Base-by-base conservation (phyloP, 2,797 vertebrate species). In the Crypturellus tataupa region DNA sequence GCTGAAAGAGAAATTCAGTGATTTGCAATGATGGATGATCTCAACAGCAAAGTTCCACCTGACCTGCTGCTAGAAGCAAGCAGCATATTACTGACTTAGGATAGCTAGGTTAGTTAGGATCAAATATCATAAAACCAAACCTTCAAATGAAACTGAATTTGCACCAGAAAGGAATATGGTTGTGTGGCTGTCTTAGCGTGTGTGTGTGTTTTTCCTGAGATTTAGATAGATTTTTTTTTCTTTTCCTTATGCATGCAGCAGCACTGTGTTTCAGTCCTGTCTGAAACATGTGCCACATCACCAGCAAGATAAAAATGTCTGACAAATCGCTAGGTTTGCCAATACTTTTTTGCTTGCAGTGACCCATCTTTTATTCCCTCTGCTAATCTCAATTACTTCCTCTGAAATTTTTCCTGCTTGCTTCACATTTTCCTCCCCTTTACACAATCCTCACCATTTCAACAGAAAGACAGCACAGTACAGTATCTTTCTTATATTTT, bases 11-110 rank as follows among this genome's bases (percentile, higher is more conserved):
- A 90, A 95, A 90, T 39, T 55, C 56, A 92, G 79, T 1, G 0
- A 72, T 91, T 95, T 92, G 77, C 70, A 93, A 9, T 75, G 84
- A 94, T 65, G 69, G 58, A 89, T 85, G 77, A 91, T 83, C 51
- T 90, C 76, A 87, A 72, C 3, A 95, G 76, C 1, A 1, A 91
- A 93, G 89, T 92, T 87, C 49, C 5, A 2, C 69, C 62, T 79
- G 82, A 93, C 35, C 65, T 79, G 72, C 82, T 81, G 27, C 65
- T 69, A 67, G 77, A 83, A 89, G 59, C n/a, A 86, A 82, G 81
- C 18, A 91, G 47, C 62, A 47, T 53, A 80, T 76, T 83, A 72
- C 69, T 69, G 59, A 63, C 23, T 93, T 1, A 2, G 78, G 44
- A 29, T 24, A 69, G 23, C n/a, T 87, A 93, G 78, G 46, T 9